phyloP scores from a whole-genome alignment of 30 jellyfish, hydroid and myxozoan genomes.

The Haliclystus octoradiatus region DNA sequence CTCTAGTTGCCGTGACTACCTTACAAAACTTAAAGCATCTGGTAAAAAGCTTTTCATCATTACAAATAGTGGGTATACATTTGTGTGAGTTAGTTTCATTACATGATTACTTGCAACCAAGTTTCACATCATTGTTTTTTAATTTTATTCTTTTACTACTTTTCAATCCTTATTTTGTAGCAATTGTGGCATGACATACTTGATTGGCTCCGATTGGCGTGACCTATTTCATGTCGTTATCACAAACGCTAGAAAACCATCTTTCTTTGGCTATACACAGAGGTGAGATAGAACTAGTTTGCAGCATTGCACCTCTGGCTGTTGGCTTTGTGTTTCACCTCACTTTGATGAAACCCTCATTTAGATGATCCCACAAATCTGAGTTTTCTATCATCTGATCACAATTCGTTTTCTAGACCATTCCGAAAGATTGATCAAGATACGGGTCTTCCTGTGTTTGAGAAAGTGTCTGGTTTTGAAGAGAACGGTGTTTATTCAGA shows the following conservation, averaged over 20 bases:
- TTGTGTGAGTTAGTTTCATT: constrained; percentile 91
- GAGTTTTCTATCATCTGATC: no score
- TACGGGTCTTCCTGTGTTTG: constrained; percentile 71
- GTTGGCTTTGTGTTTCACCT: background rate
- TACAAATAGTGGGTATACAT: constrained; percentile 64
- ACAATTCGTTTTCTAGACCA: constrained; percentile 55
- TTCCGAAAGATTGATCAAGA: constrained; percentile 52
- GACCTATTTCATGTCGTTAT: constrained; percentile 76
- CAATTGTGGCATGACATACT: constrained; percentile 69
- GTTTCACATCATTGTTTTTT: no score
- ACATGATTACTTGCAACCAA: no score
- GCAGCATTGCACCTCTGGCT: background rate
- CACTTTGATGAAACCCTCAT: no score
- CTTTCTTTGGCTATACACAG: constrained; percentile 59
- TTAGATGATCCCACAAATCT: no score
- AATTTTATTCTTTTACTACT: no score
- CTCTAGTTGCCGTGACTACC: constrained; percentile 28
- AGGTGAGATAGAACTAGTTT: constrained; percentile 26
- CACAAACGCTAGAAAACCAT: constrained; percentile 79
- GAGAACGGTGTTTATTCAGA: constrained; percentile 76
- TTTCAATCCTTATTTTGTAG: constrained; percentile 19
- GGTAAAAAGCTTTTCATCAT: constrained; percentile 72
- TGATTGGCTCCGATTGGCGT: constrained; percentile 84
- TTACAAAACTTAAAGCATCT: constrained; percentile 19
- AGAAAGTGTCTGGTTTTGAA: constrained; percentile 55